These are phyloP conservation scores for Meloidogyne floridensis DNA, from an alignment of 1,140 invertebrate genomes.

Conservation along the genomic window DNA sequence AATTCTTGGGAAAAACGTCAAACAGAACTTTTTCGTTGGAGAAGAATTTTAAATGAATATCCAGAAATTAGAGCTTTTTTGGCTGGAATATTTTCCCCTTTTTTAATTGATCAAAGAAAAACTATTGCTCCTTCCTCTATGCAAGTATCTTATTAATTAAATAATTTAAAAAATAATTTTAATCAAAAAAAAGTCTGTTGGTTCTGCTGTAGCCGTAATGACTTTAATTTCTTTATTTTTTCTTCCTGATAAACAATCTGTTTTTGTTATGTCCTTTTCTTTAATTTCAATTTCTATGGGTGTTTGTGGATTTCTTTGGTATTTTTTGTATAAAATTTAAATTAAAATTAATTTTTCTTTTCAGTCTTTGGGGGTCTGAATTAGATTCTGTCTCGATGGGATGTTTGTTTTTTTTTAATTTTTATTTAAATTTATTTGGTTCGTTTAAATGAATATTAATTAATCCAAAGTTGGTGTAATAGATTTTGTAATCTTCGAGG, in stretches of 20 bases:
- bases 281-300: constrained; percentile 65
- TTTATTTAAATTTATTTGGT: too few species aligned
- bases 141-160: constrained; percentile 42
- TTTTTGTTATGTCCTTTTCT: constrained; percentile 65
- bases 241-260: constrained; percentile 63
- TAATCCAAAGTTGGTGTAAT: too few species aligned
- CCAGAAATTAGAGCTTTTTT: constrained; percentile 64
- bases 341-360: not conserved
- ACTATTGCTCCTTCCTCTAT: constrained; percentile 65
- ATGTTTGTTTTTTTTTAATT: not conserved
- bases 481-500: too few species aligned
- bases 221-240: constrained; percentile 63
- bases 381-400: constrained; percentile 62
- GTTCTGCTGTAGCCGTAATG: constrained; percentile 64
- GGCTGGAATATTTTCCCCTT: constrained; percentile 61
- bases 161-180: not conserved
- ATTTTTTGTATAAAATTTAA: not conserved
- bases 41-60: constrained; percentile 59
- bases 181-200: constrained; percentile 48
- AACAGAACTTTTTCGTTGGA: constrained; percentile 63
- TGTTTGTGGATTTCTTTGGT: constrained; percentile 64
- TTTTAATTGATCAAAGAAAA: constrained; percentile 63
- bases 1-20: constrained; percentile 66
- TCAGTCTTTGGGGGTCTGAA: constrained; percentile 58
- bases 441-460: too few species aligned